Percentiles rank a stretch among this genome's conserved stretches.
Evolutionary conservation across 2,113 vertebrate species (phyloP).

Genomic region (Verasper variegatus): DNA sequence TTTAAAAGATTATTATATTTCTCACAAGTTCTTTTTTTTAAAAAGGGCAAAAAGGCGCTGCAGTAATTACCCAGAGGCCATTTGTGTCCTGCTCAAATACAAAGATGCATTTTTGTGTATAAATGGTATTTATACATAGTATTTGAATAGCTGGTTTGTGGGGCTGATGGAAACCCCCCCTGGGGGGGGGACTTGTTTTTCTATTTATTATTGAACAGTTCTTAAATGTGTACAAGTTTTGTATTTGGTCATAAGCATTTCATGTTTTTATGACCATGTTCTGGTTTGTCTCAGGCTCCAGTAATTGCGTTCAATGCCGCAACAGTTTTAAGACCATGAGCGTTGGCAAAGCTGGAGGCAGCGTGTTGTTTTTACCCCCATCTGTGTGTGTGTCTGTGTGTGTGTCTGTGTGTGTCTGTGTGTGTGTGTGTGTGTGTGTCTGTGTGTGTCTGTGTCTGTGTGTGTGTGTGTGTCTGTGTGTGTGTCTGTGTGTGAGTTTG

Average conservation of each 20-base stretch:
- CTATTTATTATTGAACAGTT: background rate
- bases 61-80: background rate
- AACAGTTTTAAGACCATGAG: background rate
- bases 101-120: background rate
- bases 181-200: background rate
- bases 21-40: background rate
- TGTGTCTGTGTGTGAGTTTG: no score
- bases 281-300: background rate
- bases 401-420: no score
- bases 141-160: background rate
- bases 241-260: background rate
- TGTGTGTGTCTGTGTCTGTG: background rate
- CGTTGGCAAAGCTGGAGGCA: background rate
- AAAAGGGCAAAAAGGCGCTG: no score
- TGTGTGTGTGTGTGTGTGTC: background rate
- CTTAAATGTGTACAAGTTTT: background rate
- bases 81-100: background rate
- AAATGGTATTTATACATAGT: background rate
- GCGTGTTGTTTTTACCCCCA: background rate
- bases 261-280: background rate
- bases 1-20: no score
- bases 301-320: background rate
- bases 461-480: background rate
- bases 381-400: background rate
- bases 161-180: background rate